These are phyloP conservation scores for Octopus sinensis DNA, from an alignment of 1,140 invertebrate genomes.

Conservation along the genomic window DNA sequence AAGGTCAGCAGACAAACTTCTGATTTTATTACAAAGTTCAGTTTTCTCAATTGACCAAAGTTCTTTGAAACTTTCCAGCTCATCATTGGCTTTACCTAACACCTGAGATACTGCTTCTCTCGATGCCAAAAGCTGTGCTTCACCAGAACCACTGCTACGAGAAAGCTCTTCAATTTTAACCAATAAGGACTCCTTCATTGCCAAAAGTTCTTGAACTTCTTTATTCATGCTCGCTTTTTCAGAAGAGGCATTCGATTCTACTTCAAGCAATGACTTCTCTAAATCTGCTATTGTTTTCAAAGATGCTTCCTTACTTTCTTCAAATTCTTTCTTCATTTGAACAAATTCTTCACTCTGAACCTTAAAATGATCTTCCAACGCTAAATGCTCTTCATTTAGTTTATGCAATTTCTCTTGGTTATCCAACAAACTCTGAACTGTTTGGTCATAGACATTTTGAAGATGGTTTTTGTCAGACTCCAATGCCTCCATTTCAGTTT, in stretches of 20 bases:
- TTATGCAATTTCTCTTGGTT: too few species aligned
- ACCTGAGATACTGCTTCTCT: slow-evolving; percentile 15
- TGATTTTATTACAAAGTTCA: slow-evolving; percentile 22
- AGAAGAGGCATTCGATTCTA: background rate
- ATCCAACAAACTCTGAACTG: too few species aligned
- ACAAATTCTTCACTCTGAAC: background rate
- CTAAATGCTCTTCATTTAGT: background rate
- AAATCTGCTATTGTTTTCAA: background rate
- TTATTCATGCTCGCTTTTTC: slow-evolving; percentile 9
- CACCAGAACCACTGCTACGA: background rate
- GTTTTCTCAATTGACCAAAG: slow-evolving; percentile 32
- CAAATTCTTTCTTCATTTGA: background rate
- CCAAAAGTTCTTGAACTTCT: background rate
- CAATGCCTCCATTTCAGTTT: too few species aligned
- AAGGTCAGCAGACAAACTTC: background rate
- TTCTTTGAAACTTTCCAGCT: slow-evolving; percentile 27
- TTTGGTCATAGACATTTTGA: too few species aligned
- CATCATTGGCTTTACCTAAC: slow-evolving; percentile 24
- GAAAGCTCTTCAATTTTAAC: slow-evolving; percentile 9
- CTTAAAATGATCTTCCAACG: background rate
- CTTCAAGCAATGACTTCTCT: background rate
- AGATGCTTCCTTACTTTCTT: background rate
- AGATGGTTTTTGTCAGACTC: too few species aligned
- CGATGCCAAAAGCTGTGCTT: slow-evolving; percentile 15
- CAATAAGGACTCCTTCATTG: background rate